phyloP scores from a whole-genome alignment of 1,140 invertebrate species.

The Dendrolimus kikuchii region DNA sequence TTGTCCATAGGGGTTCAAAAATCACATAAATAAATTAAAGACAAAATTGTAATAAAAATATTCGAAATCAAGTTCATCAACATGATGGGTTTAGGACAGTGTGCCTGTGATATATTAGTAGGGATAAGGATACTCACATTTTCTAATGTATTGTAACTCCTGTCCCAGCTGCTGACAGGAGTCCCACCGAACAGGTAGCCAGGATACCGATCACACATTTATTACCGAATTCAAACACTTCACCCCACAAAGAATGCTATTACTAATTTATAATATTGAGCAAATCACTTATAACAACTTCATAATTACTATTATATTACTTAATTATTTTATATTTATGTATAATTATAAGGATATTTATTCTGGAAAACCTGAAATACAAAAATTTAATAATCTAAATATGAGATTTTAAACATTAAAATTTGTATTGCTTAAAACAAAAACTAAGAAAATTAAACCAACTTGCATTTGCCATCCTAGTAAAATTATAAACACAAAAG shows the following conservation, averaged over 20 bases:
- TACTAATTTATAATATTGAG: constrained; percentile 30
- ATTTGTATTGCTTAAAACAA: background rate
- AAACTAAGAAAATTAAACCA: too few species aligned
- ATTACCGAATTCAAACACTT: constrained; percentile 29
- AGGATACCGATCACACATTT: constrained; percentile 62
- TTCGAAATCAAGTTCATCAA: too few species aligned
- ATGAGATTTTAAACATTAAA: constrained; percentile 1
- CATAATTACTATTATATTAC: constrained; percentile 18
- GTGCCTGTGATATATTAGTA: constrained; percentile 1
- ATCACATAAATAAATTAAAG: too few species aligned
- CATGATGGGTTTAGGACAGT: too few species aligned
- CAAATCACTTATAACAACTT: constrained; percentile 32
- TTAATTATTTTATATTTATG: background rate
- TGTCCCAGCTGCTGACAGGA: constrained; percentile 65
- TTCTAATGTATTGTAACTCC: constrained; percentile 57
- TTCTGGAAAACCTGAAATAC: constrained; percentile 7
- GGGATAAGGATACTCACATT: constrained; percentile 48
- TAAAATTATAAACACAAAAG: too few species aligned
- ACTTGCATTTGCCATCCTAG: too few species aligned
- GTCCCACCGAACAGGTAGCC: constrained; percentile 57
- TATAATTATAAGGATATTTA: too few species aligned
- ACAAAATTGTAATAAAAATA: too few species aligned
- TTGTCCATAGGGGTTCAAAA: too few species aligned
- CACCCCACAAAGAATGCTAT: constrained; percentile 18
- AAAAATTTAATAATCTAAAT: constrained; percentile 1